Evolutionary conservation across 2,888 invertebrate species (phyloP).

Genomic region (Dysmachus trigonus): DNA sequence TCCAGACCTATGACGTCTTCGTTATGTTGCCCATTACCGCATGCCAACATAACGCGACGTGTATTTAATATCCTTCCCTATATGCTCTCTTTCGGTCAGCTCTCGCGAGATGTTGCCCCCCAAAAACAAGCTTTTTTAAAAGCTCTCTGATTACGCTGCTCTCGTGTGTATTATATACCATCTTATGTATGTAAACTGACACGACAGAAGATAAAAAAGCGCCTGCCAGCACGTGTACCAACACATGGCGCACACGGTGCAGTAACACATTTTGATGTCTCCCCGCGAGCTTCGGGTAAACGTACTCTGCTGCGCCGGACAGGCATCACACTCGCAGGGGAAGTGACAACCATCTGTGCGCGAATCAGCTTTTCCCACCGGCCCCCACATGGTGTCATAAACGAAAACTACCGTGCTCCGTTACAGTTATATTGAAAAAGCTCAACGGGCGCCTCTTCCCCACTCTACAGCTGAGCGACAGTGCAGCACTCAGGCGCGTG

Average conservation of each 20-base stretch:
- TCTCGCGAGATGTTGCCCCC: not conserved
- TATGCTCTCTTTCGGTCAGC: not conserved
- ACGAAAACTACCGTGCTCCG: not conserved
- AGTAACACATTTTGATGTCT: not conserved
- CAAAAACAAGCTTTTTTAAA: not conserved
- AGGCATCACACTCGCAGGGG: not conserved
- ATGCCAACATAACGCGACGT: not conserved
- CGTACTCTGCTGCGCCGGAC: not conserved
- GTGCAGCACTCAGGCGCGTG: not conserved
- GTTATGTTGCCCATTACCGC: constrained; percentile 3
- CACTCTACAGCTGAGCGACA: not conserved
- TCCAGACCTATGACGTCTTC: not conserved
- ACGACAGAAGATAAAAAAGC: not conserved
- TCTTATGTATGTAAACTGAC: not conserved
- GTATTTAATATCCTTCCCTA: no score
- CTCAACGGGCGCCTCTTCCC: not conserved
- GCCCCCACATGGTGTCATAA: not conserved
- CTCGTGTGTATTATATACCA: not conserved
- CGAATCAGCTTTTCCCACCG: not conserved
- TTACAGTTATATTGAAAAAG: not conserved
- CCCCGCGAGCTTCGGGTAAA: constrained; percentile 11
- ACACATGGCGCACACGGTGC: constrained; percentile 4
- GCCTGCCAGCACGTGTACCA: constrained; percentile 21
- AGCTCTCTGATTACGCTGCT: not conserved
- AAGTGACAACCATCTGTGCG: not conserved